These are phyloP conservation scores for Excalfactoria chinensis DNA, from an alignment of 2,113 vertebrate genomes.

Conservation along the genomic window DNA sequence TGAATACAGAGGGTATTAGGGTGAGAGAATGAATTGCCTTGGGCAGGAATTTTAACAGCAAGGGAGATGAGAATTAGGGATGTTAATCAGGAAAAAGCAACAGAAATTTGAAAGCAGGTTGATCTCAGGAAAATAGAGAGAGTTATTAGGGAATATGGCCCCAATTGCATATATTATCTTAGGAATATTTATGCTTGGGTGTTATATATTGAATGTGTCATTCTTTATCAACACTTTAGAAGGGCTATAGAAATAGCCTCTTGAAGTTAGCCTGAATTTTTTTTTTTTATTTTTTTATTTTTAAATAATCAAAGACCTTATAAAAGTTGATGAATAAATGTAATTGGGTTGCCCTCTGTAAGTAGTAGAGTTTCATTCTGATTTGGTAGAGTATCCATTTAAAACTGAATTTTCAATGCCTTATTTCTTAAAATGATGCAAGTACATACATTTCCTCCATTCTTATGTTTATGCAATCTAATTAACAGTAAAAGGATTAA, in stretches of 20 bases:
- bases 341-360: background rate
- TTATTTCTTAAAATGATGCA: background rate
- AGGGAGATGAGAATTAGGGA: background rate
- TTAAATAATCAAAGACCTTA: background rate
- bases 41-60: conserved; percentile 1
- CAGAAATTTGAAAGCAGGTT: background rate
- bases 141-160: background rate
- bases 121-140: background rate
- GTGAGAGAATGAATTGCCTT: background rate
- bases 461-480: background rate
- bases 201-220: conserved; percentile 3
- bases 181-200: conserved; percentile 4
- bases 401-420: background rate
- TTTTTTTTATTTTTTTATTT: background rate
- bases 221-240: conserved; percentile 1
- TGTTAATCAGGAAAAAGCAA: conserved; percentile 34
- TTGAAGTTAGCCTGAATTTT: conserved; percentile 15
- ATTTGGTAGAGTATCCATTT: background rate
- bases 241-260: background rate
- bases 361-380: conserved; percentile 8
- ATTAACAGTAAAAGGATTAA: background rate
- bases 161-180: background rate
- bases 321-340: conserved; percentile 16
- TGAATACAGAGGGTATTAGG: background rate
- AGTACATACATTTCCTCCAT: background rate